Conservation (phyloP, 2,113 vertebrate species). For the Vombatus ursinus region DNA sequence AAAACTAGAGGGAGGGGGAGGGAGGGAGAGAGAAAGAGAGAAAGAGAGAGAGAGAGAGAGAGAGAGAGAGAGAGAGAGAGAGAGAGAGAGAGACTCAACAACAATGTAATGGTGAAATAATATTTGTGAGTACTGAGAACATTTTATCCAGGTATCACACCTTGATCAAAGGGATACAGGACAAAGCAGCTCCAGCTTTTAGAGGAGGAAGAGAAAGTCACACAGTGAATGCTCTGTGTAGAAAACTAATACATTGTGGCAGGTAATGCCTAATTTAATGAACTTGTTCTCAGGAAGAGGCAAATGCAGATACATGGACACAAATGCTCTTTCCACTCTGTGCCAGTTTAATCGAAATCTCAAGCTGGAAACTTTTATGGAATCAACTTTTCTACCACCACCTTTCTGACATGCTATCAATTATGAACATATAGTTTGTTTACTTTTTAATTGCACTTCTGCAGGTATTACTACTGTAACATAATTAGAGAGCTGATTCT, state of each 20-base stretch:
- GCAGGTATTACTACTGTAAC: background rate
- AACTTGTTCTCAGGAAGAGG: constrained; percentile 10
- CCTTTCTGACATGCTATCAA: constrained; percentile 5
- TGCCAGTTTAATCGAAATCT: background rate
- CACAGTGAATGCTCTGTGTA: background rate
- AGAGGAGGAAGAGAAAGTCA: background rate
- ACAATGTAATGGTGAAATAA: background rate
- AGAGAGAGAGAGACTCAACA: background rate
- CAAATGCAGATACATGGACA: background rate
- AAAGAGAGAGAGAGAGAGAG: background rate
- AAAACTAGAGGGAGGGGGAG: no score
- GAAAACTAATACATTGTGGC: constrained; percentile 30
- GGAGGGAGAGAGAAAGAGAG: background rate
- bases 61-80: background rate
- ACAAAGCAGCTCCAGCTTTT: background rate
- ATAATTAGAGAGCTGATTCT: constrained; percentile 63
- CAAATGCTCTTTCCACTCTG: background rate
- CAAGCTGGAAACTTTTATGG: constrained; percentile 17
- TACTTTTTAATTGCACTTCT: constrained; percentile 62
- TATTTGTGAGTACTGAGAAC: constrained; percentile 4
- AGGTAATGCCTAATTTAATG: constrained; percentile 19
- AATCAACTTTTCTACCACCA: constrained; percentile 42
- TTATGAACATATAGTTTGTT: background rate
- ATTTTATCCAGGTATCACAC: background rate
- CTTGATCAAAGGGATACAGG: background rate